phyloP scores from a whole-genome alignment of 2,888 invertebrate genomes.

The Charanyca ferruginea region DNA sequence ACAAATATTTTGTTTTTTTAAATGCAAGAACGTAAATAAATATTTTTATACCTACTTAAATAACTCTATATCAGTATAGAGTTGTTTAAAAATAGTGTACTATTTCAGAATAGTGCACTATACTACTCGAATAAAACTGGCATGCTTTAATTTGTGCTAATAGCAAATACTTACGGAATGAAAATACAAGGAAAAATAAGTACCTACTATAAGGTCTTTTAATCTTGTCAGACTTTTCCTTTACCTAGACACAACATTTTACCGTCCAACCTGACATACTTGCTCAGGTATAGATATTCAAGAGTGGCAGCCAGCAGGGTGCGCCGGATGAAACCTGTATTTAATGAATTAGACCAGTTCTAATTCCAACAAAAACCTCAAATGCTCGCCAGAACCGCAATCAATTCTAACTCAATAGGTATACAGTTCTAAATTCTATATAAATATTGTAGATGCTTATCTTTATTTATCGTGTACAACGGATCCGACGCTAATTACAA shows the following conservation, averaged over 20 bases:
- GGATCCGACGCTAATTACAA: conserved; percentile 19
- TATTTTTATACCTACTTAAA: no score
- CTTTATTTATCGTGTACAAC: conserved; percentile 17
- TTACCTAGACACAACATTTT: conserved; percentile 12
- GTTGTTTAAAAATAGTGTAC: no score
- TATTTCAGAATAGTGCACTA: no score
- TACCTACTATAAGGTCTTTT: conserved; percentile 7
- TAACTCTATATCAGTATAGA: no score
- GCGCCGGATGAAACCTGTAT: conserved; percentile 13
- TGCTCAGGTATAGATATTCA: conserved; percentile 8
- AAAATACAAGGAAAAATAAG: conserved; percentile 30
- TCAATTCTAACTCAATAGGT: conserved; percentile 19
- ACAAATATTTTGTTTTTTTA: no score
- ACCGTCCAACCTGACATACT: conserved; percentile 1
- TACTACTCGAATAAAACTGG: no score
- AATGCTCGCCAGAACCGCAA: conserved; percentile 6
- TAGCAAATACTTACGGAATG: conserved; percentile 11
- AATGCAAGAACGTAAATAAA: no score
- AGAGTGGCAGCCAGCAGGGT: conserved; percentile 29
- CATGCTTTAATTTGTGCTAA: conserved; percentile 7
- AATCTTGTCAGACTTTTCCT: conserved; percentile 21
- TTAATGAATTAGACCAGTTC: conserved; percentile 28
- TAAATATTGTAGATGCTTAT: conserved; percentile 1
- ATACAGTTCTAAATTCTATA: neutral
- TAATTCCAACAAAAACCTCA: conserved; percentile 8